Evolutionary conservation across 2,888 invertebrate genomes (phyloP).

Genomic region (Lagria hirta): DNA sequence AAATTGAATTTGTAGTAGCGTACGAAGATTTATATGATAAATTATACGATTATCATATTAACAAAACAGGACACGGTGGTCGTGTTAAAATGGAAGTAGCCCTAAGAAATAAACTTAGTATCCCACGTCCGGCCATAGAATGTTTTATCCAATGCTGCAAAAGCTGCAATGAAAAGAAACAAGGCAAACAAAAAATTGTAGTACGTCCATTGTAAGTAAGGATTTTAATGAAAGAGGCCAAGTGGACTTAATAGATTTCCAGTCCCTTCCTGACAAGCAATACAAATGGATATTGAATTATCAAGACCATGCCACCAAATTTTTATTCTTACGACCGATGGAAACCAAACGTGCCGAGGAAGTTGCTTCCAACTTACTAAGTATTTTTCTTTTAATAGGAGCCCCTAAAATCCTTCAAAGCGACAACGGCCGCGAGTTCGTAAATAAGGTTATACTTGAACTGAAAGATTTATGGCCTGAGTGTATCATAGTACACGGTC

Average conservation of each 20-base stretch:
- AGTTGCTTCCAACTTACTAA: slow-evolving; percentile 20
- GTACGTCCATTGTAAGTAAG: background rate
- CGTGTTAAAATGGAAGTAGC: too few relatives aligned
- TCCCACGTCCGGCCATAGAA: too few relatives aligned
- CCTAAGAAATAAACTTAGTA: too few relatives aligned
- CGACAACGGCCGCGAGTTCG: slow-evolving; percentile 38
- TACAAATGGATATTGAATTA: slow-evolving; percentile 27
- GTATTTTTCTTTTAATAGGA: slow-evolving; percentile 30
- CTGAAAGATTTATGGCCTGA: slow-evolving; percentile 32
- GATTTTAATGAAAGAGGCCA: slow-evolving; percentile 27
- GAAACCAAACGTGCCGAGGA: slow-evolving; percentile 19
- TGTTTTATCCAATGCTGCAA: too few relatives aligned
- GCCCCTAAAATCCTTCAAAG: slow-evolving; percentile 29
- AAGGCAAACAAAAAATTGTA: background rate
- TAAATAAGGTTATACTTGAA: slow-evolving; percentile 34
- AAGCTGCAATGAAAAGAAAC: too few relatives aligned
- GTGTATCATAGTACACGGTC: slow-evolving; percentile 37
- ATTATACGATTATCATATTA: too few relatives aligned
- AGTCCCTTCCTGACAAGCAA: slow-evolving; percentile 18
- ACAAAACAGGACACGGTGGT: too few relatives aligned
- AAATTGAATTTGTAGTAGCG: too few relatives aligned
- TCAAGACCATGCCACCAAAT: slow-evolving; percentile 28
- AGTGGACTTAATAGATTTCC: slow-evolving; percentile 23
- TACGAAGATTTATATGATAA: too few relatives aligned
- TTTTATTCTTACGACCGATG: slow-evolving; percentile 17